A percentile compares a stretch with the other conserved stretches of the same genome.
Conservation (phyloP, 2,888 invertebrate species). For the Allolobophora icterica region DNA sequence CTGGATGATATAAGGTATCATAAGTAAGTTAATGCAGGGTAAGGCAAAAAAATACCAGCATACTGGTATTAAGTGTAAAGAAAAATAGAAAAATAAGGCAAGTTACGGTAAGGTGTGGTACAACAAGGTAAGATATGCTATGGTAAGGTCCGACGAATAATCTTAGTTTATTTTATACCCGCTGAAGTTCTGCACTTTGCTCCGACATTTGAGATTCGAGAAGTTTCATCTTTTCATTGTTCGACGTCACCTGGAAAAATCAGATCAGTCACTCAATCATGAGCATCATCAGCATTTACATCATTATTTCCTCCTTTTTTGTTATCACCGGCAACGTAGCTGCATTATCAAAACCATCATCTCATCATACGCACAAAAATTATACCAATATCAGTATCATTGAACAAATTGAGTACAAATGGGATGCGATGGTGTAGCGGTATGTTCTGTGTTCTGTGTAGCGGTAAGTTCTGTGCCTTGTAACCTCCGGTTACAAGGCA, state of each 20-base stretch:
- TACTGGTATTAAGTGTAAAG: not conserved
- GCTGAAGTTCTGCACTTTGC: conserved; percentile 89
- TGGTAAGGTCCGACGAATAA: not conserved
- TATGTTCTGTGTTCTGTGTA: too few relatives aligned
- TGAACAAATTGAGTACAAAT: too few relatives aligned
- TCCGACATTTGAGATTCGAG: conserved; percentile 85
- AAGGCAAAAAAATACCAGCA: not conserved
- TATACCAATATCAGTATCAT: too few relatives aligned
- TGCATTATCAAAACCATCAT: not conserved
- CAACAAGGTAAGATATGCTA: not conserved
- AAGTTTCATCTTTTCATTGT: conserved; percentile 92
- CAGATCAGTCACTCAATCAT: not conserved
- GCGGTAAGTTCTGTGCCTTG: too few relatives aligned
- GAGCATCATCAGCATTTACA: not conserved
- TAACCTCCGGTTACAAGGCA: too few relatives aligned
- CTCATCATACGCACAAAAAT: not conserved
- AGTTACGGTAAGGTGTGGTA: not conserved
- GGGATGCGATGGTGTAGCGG: too few relatives aligned
- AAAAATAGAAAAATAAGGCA: not conserved
- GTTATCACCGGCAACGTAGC: not conserved
- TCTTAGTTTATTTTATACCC: conserved; percentile 67
- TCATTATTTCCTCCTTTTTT: not conserved
- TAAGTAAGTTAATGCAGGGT: not conserved
- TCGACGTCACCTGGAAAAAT: conserved; percentile 69
- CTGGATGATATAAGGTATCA: not conserved